phyloP scores from a whole-genome alignment of 2,797 vertebrate genomes.

The Chromobotia macracanthus region DNA sequence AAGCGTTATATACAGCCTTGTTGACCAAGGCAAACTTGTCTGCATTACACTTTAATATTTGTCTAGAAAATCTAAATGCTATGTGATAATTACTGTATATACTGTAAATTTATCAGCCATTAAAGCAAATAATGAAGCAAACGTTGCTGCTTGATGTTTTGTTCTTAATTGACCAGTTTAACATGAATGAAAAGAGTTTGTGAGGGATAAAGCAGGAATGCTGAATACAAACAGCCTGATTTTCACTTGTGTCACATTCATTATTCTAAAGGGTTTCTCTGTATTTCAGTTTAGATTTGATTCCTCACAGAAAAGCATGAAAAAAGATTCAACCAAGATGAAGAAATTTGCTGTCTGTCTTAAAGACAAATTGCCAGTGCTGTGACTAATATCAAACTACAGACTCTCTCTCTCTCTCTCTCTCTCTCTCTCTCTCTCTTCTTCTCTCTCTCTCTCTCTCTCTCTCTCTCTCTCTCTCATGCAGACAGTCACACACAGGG shows the following conservation, averaged over 20 bases:
- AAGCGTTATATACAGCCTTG: slow-evolving; percentile 35
- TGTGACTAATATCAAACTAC: slow-evolving; percentile 11
- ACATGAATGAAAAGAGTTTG: neutral
- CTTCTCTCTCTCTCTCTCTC: too few relatives aligned
- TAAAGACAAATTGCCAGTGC: slow-evolving; percentile 5
- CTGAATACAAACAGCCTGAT: too few relatives aligned
- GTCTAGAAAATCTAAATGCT: slow-evolving; percentile 29
- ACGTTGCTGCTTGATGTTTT: rapidly evolving
- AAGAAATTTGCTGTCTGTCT: neutral
- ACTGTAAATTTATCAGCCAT: neutral
- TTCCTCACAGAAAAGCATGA: too few relatives aligned
- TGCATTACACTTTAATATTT: slow-evolving; percentile 3
- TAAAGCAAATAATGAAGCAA: slow-evolving; percentile 32
- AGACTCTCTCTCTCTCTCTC: neutral
- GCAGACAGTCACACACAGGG: neutral
- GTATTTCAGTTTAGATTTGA: too few relatives aligned
- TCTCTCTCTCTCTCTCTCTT: slow-evolving; percentile 5
- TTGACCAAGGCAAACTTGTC: slow-evolving; percentile 33
- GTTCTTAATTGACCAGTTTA: neutral
- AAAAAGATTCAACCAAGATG: too few relatives aligned
- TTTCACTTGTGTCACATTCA: too few relatives aligned
- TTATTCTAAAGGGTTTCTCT: too few relatives aligned
- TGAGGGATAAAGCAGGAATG: too few relatives aligned
- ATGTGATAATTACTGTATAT: neutral
- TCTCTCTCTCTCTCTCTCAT: too few relatives aligned